These are phyloP conservation scores for Nomada fucata DNA, from an alignment of 2,888 invertebrate species.

Conservation along the genomic window DNA sequence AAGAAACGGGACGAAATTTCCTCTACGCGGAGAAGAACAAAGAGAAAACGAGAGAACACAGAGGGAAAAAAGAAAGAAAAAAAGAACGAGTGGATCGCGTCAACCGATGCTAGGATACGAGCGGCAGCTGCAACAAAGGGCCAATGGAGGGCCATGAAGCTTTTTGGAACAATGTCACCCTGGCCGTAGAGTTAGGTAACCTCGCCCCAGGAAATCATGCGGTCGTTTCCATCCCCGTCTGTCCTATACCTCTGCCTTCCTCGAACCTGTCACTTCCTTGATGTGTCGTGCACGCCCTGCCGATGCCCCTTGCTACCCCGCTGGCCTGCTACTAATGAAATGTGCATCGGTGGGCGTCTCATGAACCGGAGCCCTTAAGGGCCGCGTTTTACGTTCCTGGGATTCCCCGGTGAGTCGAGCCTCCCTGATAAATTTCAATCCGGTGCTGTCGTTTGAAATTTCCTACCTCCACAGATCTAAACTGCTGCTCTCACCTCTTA, in stretches of 20 bases:
- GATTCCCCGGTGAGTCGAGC: constrained; percentile 41
- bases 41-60: background rate
- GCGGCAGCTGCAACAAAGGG: constrained; percentile 63
- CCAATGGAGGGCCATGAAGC: constrained; percentile 60
- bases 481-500: background rate
- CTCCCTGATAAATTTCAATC: constrained; percentile 53
- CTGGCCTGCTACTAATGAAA: constrained; percentile 49
- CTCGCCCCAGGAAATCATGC: constrained; percentile 69
- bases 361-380: constrained; percentile 28
- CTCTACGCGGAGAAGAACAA: background rate
- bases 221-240: constrained; percentile 55
- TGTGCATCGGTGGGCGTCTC: constrained; percentile 61
- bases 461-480: background rate
- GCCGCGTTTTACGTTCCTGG: constrained; percentile 48
- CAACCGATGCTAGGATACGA: constrained; percentile 25
- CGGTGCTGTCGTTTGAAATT: constrained; percentile 38
- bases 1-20: background rate
- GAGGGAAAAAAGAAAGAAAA: background rate
- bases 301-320: constrained; percentile 55
- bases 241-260: constrained; percentile 14
- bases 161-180: constrained; percentile 70
- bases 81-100: constrained; percentile 40
- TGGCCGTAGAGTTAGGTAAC: constrained; percentile 52
- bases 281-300: constrained; percentile 51
- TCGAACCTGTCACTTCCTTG: constrained; percentile 39